Conservation (phyloP, 2,113 vertebrate genomes). For the Poeciliopsis turrubarensis region DNA sequence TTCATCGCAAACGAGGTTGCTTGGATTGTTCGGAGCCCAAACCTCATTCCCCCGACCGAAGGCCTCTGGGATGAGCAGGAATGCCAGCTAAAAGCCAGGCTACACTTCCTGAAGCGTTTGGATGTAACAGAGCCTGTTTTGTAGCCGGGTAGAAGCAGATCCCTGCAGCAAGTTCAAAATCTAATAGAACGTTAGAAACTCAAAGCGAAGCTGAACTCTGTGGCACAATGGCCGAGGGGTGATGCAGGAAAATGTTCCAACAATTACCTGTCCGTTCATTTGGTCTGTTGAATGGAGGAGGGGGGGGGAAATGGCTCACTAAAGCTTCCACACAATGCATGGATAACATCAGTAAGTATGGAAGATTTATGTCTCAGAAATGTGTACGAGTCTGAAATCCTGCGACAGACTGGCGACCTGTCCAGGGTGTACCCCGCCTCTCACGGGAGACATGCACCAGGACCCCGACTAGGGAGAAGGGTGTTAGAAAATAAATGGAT, state of each 20-base stretch:
- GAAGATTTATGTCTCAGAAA: too few relatives aligned
- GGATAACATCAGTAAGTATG: too few relatives aligned
- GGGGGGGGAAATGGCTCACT: not conserved
- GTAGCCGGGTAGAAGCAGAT: constrained; percentile 3
- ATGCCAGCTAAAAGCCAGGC: constrained; percentile 5
- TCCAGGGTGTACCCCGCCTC: too few relatives aligned
- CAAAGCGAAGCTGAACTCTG: not conserved
- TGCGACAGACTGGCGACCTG: too few relatives aligned
- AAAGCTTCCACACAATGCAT: too few relatives aligned
- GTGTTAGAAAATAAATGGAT: too few relatives aligned
- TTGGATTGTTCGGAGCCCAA: not conserved
- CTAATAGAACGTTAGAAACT: constrained; percentile 3
- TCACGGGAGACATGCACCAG: too few relatives aligned
- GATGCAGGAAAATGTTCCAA: not conserved
- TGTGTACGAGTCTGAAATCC: too few relatives aligned
- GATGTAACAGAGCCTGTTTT: not conserved
- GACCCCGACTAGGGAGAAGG: too few relatives aligned
- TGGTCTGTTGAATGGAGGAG: not conserved
- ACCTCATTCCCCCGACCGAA: not conserved
- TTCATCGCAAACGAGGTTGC: constrained; percentile 6
- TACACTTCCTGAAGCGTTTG: constrained; percentile 7
- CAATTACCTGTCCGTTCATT: not conserved
- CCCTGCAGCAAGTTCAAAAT: not conserved
- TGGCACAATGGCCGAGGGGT: not conserved
- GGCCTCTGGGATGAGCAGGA: constrained; percentile 17